Evolutionary conservation across 2,797 vertebrate species (phyloP).

Genomic region (Parotocinclus haroldoi): DNA sequence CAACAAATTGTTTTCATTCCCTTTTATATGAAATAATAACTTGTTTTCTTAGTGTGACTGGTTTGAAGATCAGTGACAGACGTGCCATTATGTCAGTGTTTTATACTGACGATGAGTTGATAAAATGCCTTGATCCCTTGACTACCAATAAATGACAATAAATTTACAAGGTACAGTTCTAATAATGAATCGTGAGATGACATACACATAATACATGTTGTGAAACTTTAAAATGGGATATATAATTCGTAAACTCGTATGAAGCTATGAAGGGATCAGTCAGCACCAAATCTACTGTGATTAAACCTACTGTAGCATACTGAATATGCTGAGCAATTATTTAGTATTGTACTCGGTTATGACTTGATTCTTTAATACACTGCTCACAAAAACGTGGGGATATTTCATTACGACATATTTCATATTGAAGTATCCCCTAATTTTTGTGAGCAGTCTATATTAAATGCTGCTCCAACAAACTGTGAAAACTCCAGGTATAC

Average conservation of each 20-base stretch:
- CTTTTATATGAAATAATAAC: conserved; percentile 3
- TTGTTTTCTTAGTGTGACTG: background rate
- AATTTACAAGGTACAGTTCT: background rate
- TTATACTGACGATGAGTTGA: conserved; percentile 15
- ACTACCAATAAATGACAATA: conserved; percentile 33
- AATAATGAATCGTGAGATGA: background rate
- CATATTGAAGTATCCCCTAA: too few relatives aligned
- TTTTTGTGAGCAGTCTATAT: too few relatives aligned
- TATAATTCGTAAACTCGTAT: background rate
- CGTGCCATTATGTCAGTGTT: conserved; percentile 9
- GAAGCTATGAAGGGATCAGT: conserved; percentile 8
- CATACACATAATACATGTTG: too few relatives aligned
- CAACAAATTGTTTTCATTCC: conserved; percentile 1
- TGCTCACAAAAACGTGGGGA: too few relatives aligned
- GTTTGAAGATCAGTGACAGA: conserved; percentile 20
- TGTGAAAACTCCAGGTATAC: background rate
- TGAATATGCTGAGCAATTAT: conserved; percentile 8
- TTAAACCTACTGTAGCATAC: conserved; percentile 12
- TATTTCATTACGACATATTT: too few relatives aligned
- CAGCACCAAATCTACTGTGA: conserved; percentile 36
- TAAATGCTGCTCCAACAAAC: too few relatives aligned
- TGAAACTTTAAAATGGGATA: too few relatives aligned
- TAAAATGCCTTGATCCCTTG: conserved; percentile 10
- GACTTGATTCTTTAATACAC: background rate
- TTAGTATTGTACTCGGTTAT: background rate